Base-by-base conservation (phyloP, 2,888 invertebrate genomes). In the Lymantria dispar region DNA sequence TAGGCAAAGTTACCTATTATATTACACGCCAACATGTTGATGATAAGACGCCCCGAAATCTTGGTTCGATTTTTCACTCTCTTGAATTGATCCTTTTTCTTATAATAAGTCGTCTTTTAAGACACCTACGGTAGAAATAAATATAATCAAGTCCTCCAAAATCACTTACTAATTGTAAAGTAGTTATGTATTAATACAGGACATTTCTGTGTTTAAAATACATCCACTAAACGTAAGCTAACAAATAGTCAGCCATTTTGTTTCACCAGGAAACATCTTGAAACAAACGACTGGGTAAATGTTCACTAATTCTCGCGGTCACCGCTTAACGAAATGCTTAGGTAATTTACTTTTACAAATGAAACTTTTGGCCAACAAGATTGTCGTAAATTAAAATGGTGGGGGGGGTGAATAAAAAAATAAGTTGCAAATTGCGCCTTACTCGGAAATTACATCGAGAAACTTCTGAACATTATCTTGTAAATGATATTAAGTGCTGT, bases 271-370 rank as follows among this genome's bases (percentile, higher is more conserved):
- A 65, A 57, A 52, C 54, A 60, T 64, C 54, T 54, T 56, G 58
- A 60, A 57, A 69, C 58, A 71, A 75, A 72, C 58, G 66, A 58
- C 61, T 62, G 57, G 59, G 65, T 54, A 65, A 70, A 70, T 74
- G 64, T 64, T 62, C 68, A 66, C 74, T 69, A 72, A 74, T 72
- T 70, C 65, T 60, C 55, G 64, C 56, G 68, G 67, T 60, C 65
- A 68, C 48, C 56, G 64, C 63, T 76, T 67, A 72, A 62, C 66
- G 66, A 60, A 63, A 68, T 69, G 72, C 69, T 68, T 73, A 73
- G 71, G 78, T 72, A 80, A 80, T 80, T 81, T 77, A 71, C 72
- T 66, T 57, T 42, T 68, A 68, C 70, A 76, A 77, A 77, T 70
- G 73, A 74, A 80, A 76, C 73, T 78, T 73, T 64, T 56, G 46